Conservation (phyloP, 2,113 vertebrate species). For the Fulmarus glacialis region DNA sequence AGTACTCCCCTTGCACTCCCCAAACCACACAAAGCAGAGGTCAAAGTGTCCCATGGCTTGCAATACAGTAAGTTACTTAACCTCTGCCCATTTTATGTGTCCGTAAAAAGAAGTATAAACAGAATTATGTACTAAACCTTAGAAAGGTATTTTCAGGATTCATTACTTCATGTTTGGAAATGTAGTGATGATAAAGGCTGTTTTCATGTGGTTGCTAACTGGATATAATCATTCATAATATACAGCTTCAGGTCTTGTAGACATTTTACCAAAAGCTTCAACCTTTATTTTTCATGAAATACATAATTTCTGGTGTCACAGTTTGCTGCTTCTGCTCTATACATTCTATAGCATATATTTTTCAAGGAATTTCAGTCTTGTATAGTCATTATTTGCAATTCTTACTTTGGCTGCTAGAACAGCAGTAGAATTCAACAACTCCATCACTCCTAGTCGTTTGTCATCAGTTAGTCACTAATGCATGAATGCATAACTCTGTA, state of each 20-base stretch:
- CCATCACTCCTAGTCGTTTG: slow-evolving; percentile 7
- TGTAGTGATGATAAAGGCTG: neutral
- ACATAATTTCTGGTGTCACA: neutral
- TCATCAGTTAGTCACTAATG: slow-evolving; percentile 50
- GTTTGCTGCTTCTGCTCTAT: neutral
- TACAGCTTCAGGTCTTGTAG: neutral
- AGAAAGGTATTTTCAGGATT: neutral
- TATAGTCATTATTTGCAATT: slow-evolving; percentile 16
- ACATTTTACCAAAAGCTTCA: neutral
- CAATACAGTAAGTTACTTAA: neutral
- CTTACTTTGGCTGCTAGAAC: slow-evolving; percentile 39
- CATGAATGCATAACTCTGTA: slow-evolving; percentile 46
- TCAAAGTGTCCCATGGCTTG: neutral
- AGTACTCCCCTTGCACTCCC: neutral
- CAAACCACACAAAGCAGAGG: neutral
- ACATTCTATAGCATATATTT: neutral
- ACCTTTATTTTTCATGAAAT: neutral
- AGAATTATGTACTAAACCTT: neutral
- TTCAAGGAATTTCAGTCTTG: neutral
- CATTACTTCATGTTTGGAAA: neutral
- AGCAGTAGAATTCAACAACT: slow-evolving; percentile 32
- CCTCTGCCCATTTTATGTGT: neutral
- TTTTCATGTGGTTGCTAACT: neutral
- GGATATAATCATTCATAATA: neutral
- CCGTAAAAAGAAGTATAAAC: neutral